Conservation (phyloP, 2,113 vertebrate genomes). For the Heptranchias perlo region DNA sequence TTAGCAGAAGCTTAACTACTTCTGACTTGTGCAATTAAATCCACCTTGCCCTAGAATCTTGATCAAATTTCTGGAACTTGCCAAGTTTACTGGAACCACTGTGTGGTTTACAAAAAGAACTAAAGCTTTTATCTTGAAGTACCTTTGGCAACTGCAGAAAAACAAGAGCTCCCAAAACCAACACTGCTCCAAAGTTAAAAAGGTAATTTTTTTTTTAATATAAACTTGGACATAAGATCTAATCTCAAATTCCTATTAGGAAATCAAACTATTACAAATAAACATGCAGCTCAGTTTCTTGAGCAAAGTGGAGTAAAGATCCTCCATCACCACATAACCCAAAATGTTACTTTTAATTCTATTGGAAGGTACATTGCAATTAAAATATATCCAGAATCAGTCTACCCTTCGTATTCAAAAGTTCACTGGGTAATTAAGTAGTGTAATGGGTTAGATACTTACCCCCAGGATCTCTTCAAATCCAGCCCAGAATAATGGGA, state of each 20-base stretch:
- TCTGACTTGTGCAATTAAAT: background rate
- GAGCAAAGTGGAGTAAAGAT: too few species aligned
- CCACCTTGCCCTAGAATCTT: background rate
- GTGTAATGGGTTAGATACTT: background rate
- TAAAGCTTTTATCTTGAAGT: background rate
- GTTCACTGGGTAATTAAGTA: background rate
- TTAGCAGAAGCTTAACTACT: background rate
- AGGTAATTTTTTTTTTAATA: too few species aligned
- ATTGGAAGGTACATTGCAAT: background rate
- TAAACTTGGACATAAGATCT: too few species aligned
- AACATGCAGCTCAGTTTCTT: too few species aligned
- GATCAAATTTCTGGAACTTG: background rate
- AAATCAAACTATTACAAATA: too few species aligned
- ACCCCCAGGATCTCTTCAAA: background rate
- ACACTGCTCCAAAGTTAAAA: too few species aligned
- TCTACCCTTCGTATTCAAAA: background rate
- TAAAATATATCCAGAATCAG: background rate
- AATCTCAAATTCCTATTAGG: too few species aligned
- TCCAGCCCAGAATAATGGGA: background rate
- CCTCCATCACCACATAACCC: too few species aligned
- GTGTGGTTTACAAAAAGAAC: too few species aligned
- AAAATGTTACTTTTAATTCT: background rate
- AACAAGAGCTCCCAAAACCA: too few species aligned
- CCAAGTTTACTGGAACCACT: too few species aligned
- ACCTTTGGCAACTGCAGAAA: background rate